Evolutionary conservation across 1,140 invertebrate genomes (phyloP).

Genomic region (Leguminivora glycinivorella): DNA sequence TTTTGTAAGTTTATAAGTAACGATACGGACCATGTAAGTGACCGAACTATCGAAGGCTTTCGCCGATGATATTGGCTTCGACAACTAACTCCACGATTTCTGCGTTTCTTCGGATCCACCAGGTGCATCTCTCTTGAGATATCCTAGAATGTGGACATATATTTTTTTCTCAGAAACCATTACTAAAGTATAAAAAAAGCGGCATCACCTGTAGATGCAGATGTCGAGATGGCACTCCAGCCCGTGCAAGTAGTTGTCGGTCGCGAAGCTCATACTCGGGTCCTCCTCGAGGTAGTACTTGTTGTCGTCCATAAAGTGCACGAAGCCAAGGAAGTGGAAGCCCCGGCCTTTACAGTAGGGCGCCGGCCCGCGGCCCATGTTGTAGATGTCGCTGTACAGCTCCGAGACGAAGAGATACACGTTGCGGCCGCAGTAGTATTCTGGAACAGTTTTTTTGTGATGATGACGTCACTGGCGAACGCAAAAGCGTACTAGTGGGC

Average conservation of each 20-base stretch:
- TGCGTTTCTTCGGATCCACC: too few relatives aligned
- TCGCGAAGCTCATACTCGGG: constrained; percentile 57
- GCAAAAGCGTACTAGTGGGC: too few relatives aligned
- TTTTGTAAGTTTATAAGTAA: too few relatives aligned
- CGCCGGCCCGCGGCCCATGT: constrained; percentile 57
- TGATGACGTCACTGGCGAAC: background rate
- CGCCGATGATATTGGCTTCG: too few relatives aligned
- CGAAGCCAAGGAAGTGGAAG: constrained; percentile 67
- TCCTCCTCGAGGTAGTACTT: constrained; percentile 67
- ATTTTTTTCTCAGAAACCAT: too few relatives aligned
- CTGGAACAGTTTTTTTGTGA: constrained; percentile 39
- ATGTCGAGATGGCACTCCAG: constrained; percentile 64
- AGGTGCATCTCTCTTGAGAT: too few relatives aligned
- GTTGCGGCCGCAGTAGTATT: constrained; percentile 69
- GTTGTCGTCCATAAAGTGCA: constrained; percentile 64
- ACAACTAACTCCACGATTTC: too few relatives aligned
- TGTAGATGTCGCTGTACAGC: constrained; percentile 68
- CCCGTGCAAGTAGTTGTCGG: constrained; percentile 69
- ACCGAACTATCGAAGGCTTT: too few relatives aligned
- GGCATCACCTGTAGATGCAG: constrained; percentile 64
- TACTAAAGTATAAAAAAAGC: too few relatives aligned
- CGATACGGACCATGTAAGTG: too few relatives aligned
- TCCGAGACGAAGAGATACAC: constrained; percentile 70
- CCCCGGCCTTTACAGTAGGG: constrained; percentile 61
- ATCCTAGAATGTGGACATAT: too few relatives aligned